These are phyloP conservation scores for Oenanthe melanoleuca DNA, from an alignment of 2,113 vertebrate species.

Conservation along the genomic window DNA sequence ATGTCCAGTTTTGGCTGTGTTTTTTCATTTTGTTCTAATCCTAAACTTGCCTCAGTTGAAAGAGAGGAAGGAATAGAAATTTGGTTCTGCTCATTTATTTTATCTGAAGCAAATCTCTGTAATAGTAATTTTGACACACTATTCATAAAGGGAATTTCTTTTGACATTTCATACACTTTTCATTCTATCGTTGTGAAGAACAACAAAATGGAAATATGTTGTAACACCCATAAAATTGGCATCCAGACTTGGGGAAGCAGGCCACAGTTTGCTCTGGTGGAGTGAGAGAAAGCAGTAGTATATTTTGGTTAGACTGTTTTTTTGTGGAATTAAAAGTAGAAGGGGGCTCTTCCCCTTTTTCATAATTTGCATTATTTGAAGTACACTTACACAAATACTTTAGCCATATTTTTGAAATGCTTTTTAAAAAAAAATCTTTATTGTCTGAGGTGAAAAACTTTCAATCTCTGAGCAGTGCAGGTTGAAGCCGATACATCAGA, in stretches of 20 bases:
- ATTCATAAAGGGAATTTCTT: not conserved
- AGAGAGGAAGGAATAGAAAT: not conserved
- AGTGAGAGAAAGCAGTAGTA: not conserved
- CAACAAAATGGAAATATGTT: not conserved
- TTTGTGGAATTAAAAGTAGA: not conserved
- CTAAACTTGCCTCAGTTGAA: not conserved
- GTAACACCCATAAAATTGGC: not conserved
- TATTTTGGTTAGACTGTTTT: not conserved
- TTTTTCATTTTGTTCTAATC: not conserved
- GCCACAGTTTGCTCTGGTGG: not conserved
- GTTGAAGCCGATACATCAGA: not conserved
- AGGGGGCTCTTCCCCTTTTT: not conserved
- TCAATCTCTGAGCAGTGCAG: not conserved
- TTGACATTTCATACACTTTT: not conserved
- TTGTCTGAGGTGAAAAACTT: not conserved
- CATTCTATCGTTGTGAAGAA: not conserved
- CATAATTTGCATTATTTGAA: not conserved
- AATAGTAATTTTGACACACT: not conserved
- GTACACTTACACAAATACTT: not conserved
- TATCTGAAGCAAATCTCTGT: not conserved
- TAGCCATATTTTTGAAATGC: not conserved
- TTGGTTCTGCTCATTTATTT: not conserved
- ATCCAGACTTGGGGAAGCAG: not conserved
- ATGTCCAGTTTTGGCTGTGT: not conserved
- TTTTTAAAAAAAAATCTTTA: not conserved